Conservation (phyloP, 2,888 invertebrate species). For the Perdita meconis region DNA sequence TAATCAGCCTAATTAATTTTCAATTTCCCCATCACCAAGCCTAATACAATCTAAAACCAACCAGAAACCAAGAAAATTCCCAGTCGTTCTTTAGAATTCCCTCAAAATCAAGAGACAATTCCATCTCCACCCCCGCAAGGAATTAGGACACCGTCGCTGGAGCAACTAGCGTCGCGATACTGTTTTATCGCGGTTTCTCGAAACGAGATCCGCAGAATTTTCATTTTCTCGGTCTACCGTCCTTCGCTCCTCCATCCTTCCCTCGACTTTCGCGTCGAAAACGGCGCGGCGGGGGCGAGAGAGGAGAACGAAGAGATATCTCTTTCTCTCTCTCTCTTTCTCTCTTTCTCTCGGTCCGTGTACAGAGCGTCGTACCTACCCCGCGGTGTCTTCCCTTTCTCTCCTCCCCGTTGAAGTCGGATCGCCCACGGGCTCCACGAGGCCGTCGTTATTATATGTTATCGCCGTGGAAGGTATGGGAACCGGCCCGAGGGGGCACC, state of each 20-base stretch:
- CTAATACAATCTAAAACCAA: no score
- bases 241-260: slow-evolving; percentile 21
- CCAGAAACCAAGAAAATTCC: not conserved
- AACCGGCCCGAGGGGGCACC: slow-evolving; percentile 78
- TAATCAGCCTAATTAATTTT: no score
- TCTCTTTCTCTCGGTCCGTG: slow-evolving; percentile 30
- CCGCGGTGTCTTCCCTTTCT: slow-evolving; percentile 67
- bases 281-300: slow-evolving; percentile 31
- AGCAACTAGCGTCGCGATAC: slow-evolving; percentile 9
- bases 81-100: not conserved
- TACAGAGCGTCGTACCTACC: slow-evolving; percentile 61
- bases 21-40: no score
- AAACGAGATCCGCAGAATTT: slow-evolving; percentile 50
- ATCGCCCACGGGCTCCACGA: slow-evolving; percentile 79
- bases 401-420: slow-evolving; percentile 76
- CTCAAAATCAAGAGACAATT: no score
- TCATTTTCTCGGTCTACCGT: slow-evolving; percentile 53
- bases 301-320: slow-evolving; percentile 19
- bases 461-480: slow-evolving; percentile 83
- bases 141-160: not conserved
- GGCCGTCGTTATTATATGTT: slow-evolving; percentile 83
- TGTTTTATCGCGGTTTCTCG: not conserved
- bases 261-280: slow-evolving; percentile 46
- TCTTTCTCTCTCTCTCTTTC: no score
- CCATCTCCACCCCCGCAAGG: no score